Conservation (phyloP, 2,888 invertebrate genomes). For the Scelioninae gen. 1 region DNA sequence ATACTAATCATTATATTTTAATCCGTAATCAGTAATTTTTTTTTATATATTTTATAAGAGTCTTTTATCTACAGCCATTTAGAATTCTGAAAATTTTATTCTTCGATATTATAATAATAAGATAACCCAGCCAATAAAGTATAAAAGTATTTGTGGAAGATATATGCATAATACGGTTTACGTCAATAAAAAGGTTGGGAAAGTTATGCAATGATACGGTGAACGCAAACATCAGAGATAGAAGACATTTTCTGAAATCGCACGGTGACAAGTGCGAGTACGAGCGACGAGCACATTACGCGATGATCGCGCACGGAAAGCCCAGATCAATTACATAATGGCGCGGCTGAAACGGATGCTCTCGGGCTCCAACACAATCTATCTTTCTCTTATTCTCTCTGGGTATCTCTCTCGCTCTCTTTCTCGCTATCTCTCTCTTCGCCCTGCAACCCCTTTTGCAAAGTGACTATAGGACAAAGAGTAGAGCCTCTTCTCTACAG, state of each 20-base stretch:
- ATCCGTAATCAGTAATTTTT: no score
- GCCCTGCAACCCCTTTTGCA: slow-evolving; percentile 78
- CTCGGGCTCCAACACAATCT: slow-evolving; percentile 62
- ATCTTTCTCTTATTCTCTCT: slow-evolving; percentile 30
- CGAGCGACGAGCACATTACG: slow-evolving; percentile 73
- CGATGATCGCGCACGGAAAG: slow-evolving; percentile 78
- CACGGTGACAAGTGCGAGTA: slow-evolving; percentile 67
- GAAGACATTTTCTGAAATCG: slow-evolving; percentile 65
- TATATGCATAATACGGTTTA: slow-evolving; percentile 11
- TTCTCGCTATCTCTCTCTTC: slow-evolving; percentile 48
- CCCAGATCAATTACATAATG: slow-evolving; percentile 82
- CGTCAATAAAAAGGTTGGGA: slow-evolving; percentile 56
- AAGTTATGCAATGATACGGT: slow-evolving; percentile 56
- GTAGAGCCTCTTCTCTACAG: slow-evolving; percentile 83
- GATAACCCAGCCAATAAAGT: not conserved
- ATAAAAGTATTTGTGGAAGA: slow-evolving; percentile 25
- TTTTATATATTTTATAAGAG: no score
- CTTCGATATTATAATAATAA: no score
- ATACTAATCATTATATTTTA: no score
- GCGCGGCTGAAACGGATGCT: slow-evolving; percentile 81
- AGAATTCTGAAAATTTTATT: no score
- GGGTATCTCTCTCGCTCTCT: slow-evolving; percentile 13
- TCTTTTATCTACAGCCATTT: no score
- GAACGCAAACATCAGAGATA: slow-evolving; percentile 46
- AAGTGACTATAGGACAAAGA: slow-evolving; percentile 84